Conservation (phyloP, 1,140 invertebrate species). For the Drosophila lini region DNA sequence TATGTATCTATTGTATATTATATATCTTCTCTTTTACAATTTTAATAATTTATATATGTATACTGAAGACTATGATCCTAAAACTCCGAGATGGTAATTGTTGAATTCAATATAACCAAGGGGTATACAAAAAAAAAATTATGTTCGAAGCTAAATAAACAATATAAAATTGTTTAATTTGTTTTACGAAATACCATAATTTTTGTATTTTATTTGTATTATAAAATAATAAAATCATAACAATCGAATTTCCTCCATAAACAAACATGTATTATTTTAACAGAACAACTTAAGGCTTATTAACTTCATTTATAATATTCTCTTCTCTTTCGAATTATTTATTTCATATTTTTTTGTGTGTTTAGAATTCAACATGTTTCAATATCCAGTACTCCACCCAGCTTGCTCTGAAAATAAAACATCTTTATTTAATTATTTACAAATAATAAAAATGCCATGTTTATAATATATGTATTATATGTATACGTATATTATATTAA, state of each 20-base stretch:
- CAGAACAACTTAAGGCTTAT: background rate
- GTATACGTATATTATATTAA: background rate
- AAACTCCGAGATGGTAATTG: no score
- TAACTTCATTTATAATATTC: background rate
- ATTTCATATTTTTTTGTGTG: no score
- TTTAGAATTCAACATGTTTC: no score
- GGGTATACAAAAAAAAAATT: no score
- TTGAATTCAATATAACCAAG: no score
- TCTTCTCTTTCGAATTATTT: background rate
- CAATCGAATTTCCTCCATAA: background rate
- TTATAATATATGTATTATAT: background rate
- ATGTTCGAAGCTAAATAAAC: no score
- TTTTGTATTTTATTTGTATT: no score
- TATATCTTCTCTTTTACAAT: background rate
- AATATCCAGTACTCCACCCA: background rate
- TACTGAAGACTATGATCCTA: background rate
- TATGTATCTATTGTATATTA: no score
- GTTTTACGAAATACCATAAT: no score
- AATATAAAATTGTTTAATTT: no score
- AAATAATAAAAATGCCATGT: no score
- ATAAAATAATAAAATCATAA: background rate
- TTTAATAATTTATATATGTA: no score
- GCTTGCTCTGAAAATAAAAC: background rate
- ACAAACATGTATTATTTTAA: background rate
- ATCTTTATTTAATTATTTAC: background rate